These are phyloP conservation scores for Tragelaphus scriptus DNA, from an alignment of 2,113 vertebrate genomes.

Conservation along the genomic window DNA sequence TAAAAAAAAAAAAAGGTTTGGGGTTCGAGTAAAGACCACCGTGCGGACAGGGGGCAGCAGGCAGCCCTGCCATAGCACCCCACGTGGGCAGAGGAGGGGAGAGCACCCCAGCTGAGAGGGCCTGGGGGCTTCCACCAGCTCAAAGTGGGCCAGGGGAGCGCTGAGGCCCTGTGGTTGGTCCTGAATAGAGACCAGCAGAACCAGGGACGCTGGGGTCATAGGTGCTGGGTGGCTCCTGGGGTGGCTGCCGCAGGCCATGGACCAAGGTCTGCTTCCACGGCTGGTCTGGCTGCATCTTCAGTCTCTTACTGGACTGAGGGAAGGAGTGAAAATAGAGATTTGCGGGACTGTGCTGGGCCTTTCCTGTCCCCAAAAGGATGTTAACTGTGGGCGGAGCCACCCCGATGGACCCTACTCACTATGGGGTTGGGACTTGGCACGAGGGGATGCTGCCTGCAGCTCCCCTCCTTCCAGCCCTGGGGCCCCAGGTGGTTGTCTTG, in stretches of 20 bases:
- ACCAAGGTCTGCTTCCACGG: not conserved
- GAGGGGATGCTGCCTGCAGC: not conserved
- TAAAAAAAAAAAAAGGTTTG: too few species aligned
- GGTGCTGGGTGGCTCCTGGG: too few species aligned
- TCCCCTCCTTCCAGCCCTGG: not conserved
- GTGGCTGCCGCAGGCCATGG: not conserved
- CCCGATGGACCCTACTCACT: fast-evolving
- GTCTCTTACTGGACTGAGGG: not conserved
- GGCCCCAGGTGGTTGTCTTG: fast-evolving
- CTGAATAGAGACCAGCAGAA: not conserved
- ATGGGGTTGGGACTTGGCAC: not conserved
- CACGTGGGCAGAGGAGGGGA: not conserved
- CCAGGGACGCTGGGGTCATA: not conserved
- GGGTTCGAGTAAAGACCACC: not conserved
- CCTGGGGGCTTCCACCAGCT: not conserved
- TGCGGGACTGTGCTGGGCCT: not conserved
- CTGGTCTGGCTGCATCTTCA: not conserved
- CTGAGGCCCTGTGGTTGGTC: not conserved
- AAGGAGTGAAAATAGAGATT: not conserved
- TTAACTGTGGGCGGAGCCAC: not conserved
- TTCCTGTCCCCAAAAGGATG: not conserved
- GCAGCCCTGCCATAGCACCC: not conserved
- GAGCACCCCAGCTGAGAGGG: not conserved
- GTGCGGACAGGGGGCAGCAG: fast-evolving
- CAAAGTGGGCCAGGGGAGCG: not conserved